A percentile compares a stretch with the other conserved stretches of the same genome.
Evolutionary conservation across 2,113 vertebrate species (phyloP).

Genomic region (Ailurus styani): DNA sequence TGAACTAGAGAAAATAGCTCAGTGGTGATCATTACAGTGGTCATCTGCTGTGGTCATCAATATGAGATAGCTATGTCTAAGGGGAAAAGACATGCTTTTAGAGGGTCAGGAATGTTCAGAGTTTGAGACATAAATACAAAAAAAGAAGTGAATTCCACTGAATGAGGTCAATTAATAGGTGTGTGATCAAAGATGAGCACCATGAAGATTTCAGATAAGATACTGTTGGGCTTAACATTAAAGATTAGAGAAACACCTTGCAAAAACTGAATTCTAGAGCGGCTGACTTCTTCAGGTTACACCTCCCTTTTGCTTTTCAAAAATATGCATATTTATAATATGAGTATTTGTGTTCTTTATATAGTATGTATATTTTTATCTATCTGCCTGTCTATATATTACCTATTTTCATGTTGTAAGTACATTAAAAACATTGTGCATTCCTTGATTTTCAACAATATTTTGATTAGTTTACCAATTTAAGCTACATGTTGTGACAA

Average conservation of each 20-base stretch:
- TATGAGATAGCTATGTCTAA: neutral
- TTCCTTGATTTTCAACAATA: neutral
- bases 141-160: neutral
- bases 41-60: neutral
- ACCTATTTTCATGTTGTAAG: neutral
- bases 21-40: neutral
- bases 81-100: neutral
- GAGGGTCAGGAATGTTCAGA: neutral
- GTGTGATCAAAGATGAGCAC: rapidly evolving
- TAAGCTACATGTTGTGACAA: neutral
- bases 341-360: neutral
- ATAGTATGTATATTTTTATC: neutral
- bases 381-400: neutral
- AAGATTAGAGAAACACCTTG: neutral
- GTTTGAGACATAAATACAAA: neutral
- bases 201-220: neutral
- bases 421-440: neutral
- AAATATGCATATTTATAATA: neutral
- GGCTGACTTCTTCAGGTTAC: neutral
- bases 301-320: neutral
- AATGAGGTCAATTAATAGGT: neutral
- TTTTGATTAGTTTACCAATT: neutral
- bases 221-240: neutral
- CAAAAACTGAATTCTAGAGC: neutral
- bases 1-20: neutral